Conservation (phyloP, 2,888 invertebrate species). For the Aplocera efformata region DNA sequence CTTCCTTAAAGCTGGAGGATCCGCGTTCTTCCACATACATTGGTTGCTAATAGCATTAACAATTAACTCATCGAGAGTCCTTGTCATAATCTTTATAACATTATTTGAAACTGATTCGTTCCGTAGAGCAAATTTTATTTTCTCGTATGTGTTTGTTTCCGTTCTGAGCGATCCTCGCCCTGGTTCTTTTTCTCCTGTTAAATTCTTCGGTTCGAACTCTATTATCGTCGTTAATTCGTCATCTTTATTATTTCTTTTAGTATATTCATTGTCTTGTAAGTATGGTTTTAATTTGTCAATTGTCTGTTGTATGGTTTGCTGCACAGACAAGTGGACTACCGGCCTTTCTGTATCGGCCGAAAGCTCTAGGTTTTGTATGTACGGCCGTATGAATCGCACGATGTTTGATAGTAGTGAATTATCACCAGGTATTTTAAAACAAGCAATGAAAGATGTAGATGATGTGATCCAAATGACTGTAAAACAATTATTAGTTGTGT, state of each 20-base stretch:
- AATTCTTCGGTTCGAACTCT: slow-evolving; percentile 40
- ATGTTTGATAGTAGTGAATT: slow-evolving; percentile 24
- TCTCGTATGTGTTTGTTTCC: slow-evolving; percentile 46
- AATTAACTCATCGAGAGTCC: slow-evolving; percentile 52
- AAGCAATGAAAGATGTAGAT: not conserved
- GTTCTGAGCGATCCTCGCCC: slow-evolving; percentile 26
- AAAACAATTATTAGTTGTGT: slow-evolving; percentile 2
- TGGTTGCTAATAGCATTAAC: slow-evolving; percentile 41
- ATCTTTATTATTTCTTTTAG: slow-evolving; percentile 30
- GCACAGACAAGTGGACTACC: slow-evolving; percentile 25
- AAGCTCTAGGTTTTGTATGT: slow-evolving; percentile 22
- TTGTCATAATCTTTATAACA: slow-evolving; percentile 43
- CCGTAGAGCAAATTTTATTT: slow-evolving; percentile 41
- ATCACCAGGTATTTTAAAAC: slow-evolving; percentile 20
- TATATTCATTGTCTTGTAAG: slow-evolving; percentile 44
- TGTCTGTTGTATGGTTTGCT: slow-evolving; percentile 38
- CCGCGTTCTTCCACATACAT: slow-evolving; percentile 31
- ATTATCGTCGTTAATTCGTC: slow-evolving; percentile 50
- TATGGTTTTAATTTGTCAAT: slow-evolving; percentile 39
- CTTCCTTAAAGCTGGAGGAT: slow-evolving; percentile 3
- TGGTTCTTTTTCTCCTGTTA: not conserved
- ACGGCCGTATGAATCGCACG: slow-evolving; percentile 41
- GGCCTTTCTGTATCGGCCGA: not conserved
- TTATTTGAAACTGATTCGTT: slow-evolving; percentile 45
- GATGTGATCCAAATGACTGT: slow-evolving; percentile 11